Percentiles rank a stretch among this genome's conserved stretches.
These are phyloP conservation scores for Caenorhabditis doughertyi DNA, from an alignment of 2,888 invertebrate genomes.

Conservation along the genomic window DNA sequence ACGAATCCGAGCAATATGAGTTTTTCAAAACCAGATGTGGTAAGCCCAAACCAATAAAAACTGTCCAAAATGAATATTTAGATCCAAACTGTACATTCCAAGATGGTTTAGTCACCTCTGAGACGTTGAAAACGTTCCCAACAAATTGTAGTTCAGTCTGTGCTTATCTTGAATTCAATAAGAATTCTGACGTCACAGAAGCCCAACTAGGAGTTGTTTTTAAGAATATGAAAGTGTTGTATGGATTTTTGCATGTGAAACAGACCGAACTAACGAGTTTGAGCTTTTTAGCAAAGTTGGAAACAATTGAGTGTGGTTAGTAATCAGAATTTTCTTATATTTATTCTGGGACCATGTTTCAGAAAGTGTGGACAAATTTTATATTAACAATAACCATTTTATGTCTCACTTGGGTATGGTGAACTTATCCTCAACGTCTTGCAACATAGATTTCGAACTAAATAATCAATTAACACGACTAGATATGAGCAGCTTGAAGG, in stretches of 20 bases:
- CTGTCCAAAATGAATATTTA: too few species aligned
- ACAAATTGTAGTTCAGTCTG: background rate
- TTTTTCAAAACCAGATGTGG: too few species aligned
- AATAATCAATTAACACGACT: too few species aligned
- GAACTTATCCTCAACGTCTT: background rate
- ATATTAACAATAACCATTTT: background rate
- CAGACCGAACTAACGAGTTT: background rate
- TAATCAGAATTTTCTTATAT: background rate
- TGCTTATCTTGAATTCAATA: background rate
- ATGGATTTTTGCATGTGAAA: background rate
- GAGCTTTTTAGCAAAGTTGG: background rate
- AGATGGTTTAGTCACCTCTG: background rate
- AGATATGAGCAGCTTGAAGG: too few species aligned
- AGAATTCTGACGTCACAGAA: background rate
- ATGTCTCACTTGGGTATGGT: background rate
- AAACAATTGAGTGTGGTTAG: slow-evolving; percentile 7
- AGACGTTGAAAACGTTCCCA: background rate
- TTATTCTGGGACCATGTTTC: background rate
- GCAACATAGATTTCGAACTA: background rate
- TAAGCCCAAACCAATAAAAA: too few species aligned
- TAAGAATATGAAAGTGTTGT: background rate
- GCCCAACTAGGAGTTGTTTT: background rate
- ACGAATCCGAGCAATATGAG: too few species aligned
- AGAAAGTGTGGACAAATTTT: background rate
- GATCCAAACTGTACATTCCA: slow-evolving; percentile 16